Base-by-base conservation (phyloP, 37 sponge, comb jelly and placozoan genomes). In the Diacarnus erythraeanus region DNA sequence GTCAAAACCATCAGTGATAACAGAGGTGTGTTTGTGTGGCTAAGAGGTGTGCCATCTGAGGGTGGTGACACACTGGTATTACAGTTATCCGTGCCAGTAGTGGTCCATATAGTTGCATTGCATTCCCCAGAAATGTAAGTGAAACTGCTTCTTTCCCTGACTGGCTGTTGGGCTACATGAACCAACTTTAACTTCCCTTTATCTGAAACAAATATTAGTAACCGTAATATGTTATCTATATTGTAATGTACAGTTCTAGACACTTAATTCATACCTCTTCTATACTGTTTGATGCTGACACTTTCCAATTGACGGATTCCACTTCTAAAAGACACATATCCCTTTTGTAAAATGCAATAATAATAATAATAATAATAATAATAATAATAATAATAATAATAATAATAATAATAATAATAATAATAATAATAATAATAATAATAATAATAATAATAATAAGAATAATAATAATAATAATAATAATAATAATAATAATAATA, bases 31-130 rank as follows among this genome's bases (percentile, higher is more conserved):
- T 79, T 74, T n/a, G 60, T 72, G 17, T 65, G 37, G 21, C 21
- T 47, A 6, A 30, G 34, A 6, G 87, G 68, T n/a, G 74, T 37
- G 5, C 87, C 87, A 86, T 86, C 87, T 9, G 38, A 66, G 3
- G 87, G 87, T 29, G 65, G 59, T 37, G 67, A 74, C n/a, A 57
- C 70, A 79, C 25, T 69, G 33, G 54, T 9, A 5, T 42, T 42
- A 9, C n/a, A n/a, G n/a, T n/a, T n/a, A n/a, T n/a, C n/a, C n/a
- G n/a, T n/a, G n/a, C n/a, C n/a, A 71, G 43, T 26, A 38, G 21
- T 20, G n/a, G n/a, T n/a, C 42, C 42, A 41, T 9, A 33, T 26
- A 0, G 42, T 59, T n/a, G 6, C 26, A 29, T 42, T 27, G 33
- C 35, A 58, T 43, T 72, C 73, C 18, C 61, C 61, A 42, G 38